phyloP scores from a whole-genome alignment of 2,797 vertebrate species.

The Anguilla pacifica region DNA sequence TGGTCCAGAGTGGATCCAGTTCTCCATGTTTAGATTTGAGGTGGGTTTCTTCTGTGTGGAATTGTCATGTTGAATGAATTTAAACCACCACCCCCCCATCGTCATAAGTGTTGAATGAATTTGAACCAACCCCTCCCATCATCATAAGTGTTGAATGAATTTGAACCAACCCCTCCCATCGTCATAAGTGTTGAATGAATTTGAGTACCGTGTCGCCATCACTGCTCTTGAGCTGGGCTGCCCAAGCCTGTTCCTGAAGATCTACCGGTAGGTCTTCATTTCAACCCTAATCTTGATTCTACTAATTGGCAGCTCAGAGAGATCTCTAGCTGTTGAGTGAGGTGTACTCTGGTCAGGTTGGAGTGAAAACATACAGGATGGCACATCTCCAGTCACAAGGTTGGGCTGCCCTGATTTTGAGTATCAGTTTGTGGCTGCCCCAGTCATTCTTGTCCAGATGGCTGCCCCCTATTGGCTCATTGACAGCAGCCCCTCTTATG shows the following conservation, averaged over 20 bases:
- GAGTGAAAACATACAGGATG: too few species aligned
- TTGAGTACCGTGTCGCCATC: background rate
- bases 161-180: background rate
- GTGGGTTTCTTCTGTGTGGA: conserved; percentile 56
- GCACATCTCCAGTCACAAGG: too few species aligned
- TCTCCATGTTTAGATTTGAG: conserved; percentile 96
- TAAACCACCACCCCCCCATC: too few species aligned
- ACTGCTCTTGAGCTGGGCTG: background rate
- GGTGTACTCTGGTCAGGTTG: too few species aligned
- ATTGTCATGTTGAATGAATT: background rate
- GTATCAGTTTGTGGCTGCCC: too few species aligned
- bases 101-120: background rate
- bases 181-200: background rate
- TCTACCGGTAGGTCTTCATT: too few species aligned
- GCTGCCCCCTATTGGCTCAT: background rate
- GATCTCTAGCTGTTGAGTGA: too few species aligned
- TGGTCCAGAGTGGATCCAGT: conserved; percentile 94
- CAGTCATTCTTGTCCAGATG: too few species aligned
- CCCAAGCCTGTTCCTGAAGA: too few species aligned
- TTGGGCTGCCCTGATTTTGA: too few species aligned
- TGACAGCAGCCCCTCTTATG: background rate
- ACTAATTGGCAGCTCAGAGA: too few species aligned
- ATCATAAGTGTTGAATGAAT: background rate
- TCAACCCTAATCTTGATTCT: too few species aligned
- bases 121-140: background rate